These are phyloP conservation scores for Gallinago media DNA, from an alignment of 2,113 vertebrate genomes.

Conservation along the genomic window DNA sequence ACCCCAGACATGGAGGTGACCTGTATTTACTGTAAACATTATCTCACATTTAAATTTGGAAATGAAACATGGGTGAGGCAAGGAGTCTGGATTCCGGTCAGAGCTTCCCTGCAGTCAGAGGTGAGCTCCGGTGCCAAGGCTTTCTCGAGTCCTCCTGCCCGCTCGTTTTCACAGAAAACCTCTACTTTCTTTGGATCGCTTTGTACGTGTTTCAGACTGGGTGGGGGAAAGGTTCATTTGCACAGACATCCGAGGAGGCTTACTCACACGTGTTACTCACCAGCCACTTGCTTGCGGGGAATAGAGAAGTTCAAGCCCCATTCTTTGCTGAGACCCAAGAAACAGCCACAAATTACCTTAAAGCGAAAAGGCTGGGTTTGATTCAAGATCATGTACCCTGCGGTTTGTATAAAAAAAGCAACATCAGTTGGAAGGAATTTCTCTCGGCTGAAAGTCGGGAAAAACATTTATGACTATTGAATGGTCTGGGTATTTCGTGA, in stretches of 20 bases:
- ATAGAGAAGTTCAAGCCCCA: slow-evolving; percentile 1
- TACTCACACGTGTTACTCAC: slow-evolving; percentile 68
- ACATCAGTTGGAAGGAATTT: slow-evolving; percentile 56
- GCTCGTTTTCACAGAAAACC: background rate
- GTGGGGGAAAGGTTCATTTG: background rate
- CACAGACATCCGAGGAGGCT: slow-evolving; percentile 46
- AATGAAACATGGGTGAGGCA: slow-evolving; percentile 9
- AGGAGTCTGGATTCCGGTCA: background rate
- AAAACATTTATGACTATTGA: background rate
- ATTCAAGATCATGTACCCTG: background rate
- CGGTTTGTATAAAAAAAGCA: slow-evolving; percentile 25
- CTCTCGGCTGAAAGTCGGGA: background rate
- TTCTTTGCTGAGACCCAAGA: slow-evolving; percentile 6
- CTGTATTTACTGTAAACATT: slow-evolving; percentile 18
- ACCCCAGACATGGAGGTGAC: background rate
- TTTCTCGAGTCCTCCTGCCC: background rate
- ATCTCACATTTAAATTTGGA: slow-evolving; percentile 19
- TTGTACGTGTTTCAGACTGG: background rate
- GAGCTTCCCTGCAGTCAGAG: background rate
- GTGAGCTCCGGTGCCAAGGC: background rate
- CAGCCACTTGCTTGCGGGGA: background rate
- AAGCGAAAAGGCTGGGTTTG: background rate
- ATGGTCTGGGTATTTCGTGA: background rate
- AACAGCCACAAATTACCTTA: slow-evolving; percentile 14
- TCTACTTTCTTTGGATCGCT: background rate